Percentiles rank a stretch among this genome's conserved stretches.
These are phyloP conservation scores for Leptarthrus brevirostris DNA, from an alignment of 2,888 invertebrate genomes.

Conservation along the genomic window DNA sequence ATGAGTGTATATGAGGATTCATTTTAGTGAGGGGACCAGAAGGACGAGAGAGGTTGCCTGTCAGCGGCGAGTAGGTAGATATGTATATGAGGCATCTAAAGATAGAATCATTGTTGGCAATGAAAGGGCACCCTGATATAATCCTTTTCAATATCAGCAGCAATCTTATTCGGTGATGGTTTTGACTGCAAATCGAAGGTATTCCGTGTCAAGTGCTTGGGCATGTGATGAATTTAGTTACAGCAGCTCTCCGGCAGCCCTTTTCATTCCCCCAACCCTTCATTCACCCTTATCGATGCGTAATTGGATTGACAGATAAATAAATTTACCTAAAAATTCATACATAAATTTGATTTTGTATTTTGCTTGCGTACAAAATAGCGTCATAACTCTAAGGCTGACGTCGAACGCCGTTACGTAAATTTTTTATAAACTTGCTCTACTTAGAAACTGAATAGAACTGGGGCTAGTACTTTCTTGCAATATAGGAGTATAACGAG, in stretches of 20 bases:
- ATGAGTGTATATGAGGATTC: constrained; percentile 20
- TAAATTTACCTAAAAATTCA: constrained; percentile 42
- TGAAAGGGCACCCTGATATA: constrained; percentile 25
- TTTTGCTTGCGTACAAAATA: neutral
- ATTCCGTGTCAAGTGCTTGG: constrained; percentile 38
- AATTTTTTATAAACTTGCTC: constrained; percentile 7
- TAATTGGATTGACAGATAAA: constrained; percentile 31
- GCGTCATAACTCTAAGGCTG: neutral
- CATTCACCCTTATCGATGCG: constrained; percentile 17
- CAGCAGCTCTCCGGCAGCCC: neutral
- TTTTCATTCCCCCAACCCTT: neutral
- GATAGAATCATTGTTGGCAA: constrained; percentile 3
- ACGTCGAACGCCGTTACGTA: neutral
- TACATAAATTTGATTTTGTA: constrained; percentile 30
- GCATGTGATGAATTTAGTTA: constrained; percentile 15
- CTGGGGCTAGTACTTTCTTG: too few species aligned
- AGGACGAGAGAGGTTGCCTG: neutral
- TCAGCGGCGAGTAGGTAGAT: neutral
- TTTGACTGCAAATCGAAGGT: constrained; percentile 46
- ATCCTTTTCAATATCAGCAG: constrained; percentile 39
- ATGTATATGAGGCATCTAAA: neutral
- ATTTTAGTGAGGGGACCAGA: neutral
- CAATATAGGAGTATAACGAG: too few species aligned
- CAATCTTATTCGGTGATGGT: constrained; percentile 43
- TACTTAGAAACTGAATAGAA: too few species aligned